Conservation (phyloP, 2,113 vertebrate genomes). For the Gopherus evgoodei region DNA sequence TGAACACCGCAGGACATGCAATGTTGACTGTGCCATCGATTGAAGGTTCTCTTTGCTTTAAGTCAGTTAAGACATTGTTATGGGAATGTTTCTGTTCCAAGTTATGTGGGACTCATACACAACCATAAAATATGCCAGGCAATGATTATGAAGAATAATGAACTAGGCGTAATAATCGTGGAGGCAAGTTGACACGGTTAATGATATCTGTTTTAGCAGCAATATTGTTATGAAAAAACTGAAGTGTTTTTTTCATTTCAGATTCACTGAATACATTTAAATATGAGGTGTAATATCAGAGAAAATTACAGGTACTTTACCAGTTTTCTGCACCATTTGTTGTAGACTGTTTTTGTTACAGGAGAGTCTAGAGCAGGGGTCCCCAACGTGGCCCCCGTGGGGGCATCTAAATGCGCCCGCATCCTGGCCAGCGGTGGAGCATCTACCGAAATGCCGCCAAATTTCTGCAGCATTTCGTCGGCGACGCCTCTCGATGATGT, state of each 20-base stretch:
- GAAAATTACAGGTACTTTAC: background rate
- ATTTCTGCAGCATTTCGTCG: no score
- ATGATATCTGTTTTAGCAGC: background rate
- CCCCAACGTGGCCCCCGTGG: no score
- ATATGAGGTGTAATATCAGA: background rate
- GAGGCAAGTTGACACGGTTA: background rate
- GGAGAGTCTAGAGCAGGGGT: background rate
- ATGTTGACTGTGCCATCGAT: background rate
- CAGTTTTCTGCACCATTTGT: slow-evolving; percentile 13
- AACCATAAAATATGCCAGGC: background rate
- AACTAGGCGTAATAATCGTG: slow-evolving; percentile 4
- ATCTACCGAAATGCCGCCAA: no score
- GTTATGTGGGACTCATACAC: background rate
- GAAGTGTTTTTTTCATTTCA: slow-evolving; percentile 7
- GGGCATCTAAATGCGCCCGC: no score
- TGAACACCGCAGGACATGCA: background rate
- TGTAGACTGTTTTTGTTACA: background rate
- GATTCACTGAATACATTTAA: background rate
- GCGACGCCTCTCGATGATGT: no score
- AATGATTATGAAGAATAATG: background rate
- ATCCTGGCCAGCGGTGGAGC: no score
- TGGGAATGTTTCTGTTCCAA: background rate
- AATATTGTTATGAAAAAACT: background rate
- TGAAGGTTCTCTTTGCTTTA: background rate
- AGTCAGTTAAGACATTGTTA: background rate